Base-by-base conservation (phyloP, 1,140 invertebrate species). In the Sycophila sp. region DNA sequence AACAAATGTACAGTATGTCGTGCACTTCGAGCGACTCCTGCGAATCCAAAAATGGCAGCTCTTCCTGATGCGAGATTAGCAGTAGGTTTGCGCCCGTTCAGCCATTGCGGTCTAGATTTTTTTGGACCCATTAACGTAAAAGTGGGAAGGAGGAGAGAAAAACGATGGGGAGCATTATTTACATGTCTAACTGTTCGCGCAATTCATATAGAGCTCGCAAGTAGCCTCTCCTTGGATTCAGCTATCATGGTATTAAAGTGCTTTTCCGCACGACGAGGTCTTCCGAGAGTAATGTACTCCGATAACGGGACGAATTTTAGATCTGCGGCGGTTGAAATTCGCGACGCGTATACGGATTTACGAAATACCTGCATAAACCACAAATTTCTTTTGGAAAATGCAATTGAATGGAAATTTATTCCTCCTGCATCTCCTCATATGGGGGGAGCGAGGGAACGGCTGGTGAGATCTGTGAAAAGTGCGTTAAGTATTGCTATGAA, bases 121-220 rank as follows among this genome's bases (percentile, higher is more conserved):
- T 80, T 78, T 45, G 74, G 77, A 0, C 77, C 80, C 2, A 28
- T 80, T 19, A 60, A 72, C 17, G 60, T 78, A 0, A 77, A 68
- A 19, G 72, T 74, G n/a, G 70, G 74, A 8, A 42, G 78, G 55
- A 59, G 73, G 0, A 69, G 22, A 15, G 70, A 78, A 15, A 85
- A 83, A 53, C 51, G 78, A 13, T 85, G 75, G 42, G 71, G 81
- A 6, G 77, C 72, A n/a, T 30, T 87, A 11, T 81, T 81, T 17
- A 77, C 74, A 0, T 78, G 76, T 38, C 24, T 78, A 3, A 72
- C 70, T 0, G 68, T 70, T 0, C 26, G 75, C 30, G 80, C 77
- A 0, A 64, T 80, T 10, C 73, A 80, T 24, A 11, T 81, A 7
- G 77, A 81, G 59, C 8, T 81, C 1, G 76, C 74, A 0, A 4